Evolutionary conservation across 2,888 invertebrate genomes (phyloP).

Genomic region (Meghimatium bilineatum): DNA sequence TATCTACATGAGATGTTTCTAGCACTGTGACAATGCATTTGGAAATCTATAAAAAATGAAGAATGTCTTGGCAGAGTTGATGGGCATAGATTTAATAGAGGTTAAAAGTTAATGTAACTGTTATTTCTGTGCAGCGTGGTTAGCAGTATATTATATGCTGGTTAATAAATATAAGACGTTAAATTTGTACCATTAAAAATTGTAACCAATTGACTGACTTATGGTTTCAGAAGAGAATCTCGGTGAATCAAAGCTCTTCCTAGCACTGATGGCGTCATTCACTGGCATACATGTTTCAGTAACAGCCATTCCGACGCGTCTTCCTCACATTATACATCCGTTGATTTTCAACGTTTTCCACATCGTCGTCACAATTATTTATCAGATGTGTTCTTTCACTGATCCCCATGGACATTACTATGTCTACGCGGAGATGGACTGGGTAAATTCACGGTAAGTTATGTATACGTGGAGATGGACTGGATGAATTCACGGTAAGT

Average conservation of each 20-base stretch:
- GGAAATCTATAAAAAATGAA: too few relatives aligned
- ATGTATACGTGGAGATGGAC: background rate
- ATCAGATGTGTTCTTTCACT: background rate
- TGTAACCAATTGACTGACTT: background rate
- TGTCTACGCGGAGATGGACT: constrained; percentile 21
- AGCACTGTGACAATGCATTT: too few relatives aligned
- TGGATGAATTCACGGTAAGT: background rate
- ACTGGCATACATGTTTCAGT: constrained; percentile 19
- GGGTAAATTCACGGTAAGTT: constrained; percentile 12
- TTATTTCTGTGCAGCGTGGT: too few relatives aligned
- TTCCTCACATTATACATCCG: background rate
- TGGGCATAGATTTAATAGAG: too few relatives aligned
- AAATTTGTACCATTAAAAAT: background rate
- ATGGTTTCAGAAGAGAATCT: background rate
- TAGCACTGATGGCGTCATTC: background rate
- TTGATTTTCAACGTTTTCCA: background rate
- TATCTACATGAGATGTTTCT: too few relatives aligned
- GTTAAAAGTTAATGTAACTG: too few relatives aligned
- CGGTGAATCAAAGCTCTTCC: background rate
- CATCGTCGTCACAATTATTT: background rate
- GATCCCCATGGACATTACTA: background rate
- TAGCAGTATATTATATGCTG: too few relatives aligned
- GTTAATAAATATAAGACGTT: too few relatives aligned
- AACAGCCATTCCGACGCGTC: constrained; percentile 14
- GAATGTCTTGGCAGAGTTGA: too few relatives aligned